A percentile compares a stretch with the other conserved stretches of the same genome.
These are phyloP conservation scores for Callopanchax toddi DNA, from an alignment of 2,113 vertebrate genomes.

Conservation along the genomic window DNA sequence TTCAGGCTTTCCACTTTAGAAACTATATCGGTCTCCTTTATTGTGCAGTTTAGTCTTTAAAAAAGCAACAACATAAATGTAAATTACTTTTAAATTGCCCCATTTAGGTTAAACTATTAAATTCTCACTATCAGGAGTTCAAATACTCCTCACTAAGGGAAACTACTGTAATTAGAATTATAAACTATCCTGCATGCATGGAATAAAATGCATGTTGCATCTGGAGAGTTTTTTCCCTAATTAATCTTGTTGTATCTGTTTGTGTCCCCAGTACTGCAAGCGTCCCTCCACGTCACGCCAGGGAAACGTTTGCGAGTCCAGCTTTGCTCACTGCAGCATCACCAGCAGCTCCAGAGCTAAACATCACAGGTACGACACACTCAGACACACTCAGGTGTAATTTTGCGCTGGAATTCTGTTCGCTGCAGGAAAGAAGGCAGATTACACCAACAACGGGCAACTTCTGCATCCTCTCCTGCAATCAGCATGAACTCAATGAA, in stretches of 20 bases:
- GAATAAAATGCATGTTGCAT: neutral
- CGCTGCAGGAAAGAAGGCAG: slow-evolving; percentile 22
- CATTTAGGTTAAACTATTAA: slow-evolving; percentile 4
- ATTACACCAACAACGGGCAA: slow-evolving; percentile 29
- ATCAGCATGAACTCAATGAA: slow-evolving; percentile 41
- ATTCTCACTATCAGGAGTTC: slow-evolving; percentile 9
- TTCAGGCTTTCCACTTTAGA: slow-evolving; percentile 2
- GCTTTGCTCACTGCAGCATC: slow-evolving; percentile 52
- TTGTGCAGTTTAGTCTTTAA: neutral
- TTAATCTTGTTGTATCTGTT: neutral
- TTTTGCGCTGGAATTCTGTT: neutral
- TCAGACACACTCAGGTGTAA: neutral
- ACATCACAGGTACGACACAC: slow-evolving; percentile 63
- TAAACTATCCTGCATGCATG: neutral
- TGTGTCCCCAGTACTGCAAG: slow-evolving; percentile 73
- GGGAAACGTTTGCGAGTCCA: slow-evolving; percentile 51
- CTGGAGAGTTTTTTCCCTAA: neutral
- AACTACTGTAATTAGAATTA: slow-evolving; percentile 1
- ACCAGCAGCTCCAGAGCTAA: slow-evolving; percentile 53
- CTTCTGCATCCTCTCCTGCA: slow-evolving; percentile 18
- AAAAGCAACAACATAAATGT: slow-evolving; percentile 22
- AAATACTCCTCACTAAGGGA: neutral
- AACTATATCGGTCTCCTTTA: too few relatives aligned
- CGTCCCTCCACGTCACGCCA: slow-evolving; percentile 41
- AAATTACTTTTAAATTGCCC: slow-evolving; percentile 3